These are phyloP conservation scores for Leptura quadrifasciata DNA, from an alignment of 2,888 invertebrate species.

Conservation along the genomic window DNA sequence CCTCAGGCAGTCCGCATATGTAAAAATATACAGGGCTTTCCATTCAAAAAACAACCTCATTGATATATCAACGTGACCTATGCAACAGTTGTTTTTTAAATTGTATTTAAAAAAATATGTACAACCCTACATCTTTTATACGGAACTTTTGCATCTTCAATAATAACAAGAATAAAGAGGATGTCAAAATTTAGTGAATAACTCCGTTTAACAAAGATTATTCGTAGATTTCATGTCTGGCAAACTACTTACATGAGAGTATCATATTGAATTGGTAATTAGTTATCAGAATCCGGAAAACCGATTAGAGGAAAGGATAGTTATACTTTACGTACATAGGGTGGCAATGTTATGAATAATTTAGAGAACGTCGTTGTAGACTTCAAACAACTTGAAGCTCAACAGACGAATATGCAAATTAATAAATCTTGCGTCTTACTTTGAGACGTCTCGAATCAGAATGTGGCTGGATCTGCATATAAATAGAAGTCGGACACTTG, in stretches of 20 bases:
- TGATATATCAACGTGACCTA: too few species aligned
- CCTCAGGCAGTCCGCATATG: too few species aligned
- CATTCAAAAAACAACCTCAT: too few species aligned
- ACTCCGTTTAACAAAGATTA: background rate
- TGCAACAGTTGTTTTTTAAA: too few species aligned
- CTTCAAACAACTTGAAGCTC: constrained; percentile 68
- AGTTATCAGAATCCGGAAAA: constrained; percentile 52
- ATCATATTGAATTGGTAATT: constrained; percentile 52
- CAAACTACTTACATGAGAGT: constrained; percentile 37
- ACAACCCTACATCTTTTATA: too few species aligned
- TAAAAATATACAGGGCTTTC: too few species aligned
- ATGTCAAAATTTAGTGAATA: too few species aligned
- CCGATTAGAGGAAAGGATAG: constrained; percentile 59
- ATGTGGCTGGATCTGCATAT: constrained; percentile 70
- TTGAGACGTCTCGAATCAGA: constrained; percentile 68
- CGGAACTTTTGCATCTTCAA: too few species aligned
- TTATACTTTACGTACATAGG: constrained; percentile 65
- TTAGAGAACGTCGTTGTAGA: constrained; percentile 68
- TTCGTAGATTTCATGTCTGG: background rate
- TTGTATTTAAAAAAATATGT: too few species aligned
- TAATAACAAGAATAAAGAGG: too few species aligned
- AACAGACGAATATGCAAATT: constrained; percentile 71
- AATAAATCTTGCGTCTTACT: constrained; percentile 72
- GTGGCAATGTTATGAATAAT: constrained; percentile 72
- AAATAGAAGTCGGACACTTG: constrained; percentile 68